Conservation (phyloP, 2,797 vertebrate genomes). For the Merluccius polli region DNA sequence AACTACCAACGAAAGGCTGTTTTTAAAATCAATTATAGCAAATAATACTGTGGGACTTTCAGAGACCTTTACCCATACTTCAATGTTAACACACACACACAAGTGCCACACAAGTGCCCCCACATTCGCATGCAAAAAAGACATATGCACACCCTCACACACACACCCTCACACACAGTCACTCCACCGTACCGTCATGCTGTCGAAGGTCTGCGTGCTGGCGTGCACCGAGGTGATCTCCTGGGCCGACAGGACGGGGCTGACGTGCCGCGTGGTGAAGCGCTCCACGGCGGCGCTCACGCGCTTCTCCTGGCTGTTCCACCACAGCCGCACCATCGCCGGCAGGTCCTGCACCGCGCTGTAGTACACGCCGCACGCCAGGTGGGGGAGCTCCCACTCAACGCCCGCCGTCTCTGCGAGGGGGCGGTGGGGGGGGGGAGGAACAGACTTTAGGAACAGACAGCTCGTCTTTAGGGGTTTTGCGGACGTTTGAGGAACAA, state of each 20-base stretch:
- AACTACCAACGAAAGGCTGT: neutral
- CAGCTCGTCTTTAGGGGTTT: neutral
- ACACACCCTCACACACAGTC: slow-evolving; percentile 19
- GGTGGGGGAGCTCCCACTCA: slow-evolving; percentile 84
- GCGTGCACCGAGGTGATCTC: slow-evolving; percentile 91
- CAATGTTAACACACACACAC: too few species aligned
- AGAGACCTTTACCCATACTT: neutral
- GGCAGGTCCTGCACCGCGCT: slow-evolving; percentile 91
- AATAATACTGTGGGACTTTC: neutral
- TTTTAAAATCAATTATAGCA: neutral
- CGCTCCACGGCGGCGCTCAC: slow-evolving; percentile 87
- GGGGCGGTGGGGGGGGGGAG: neutral
- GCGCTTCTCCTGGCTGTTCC: slow-evolving; percentile 96
- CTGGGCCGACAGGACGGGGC: slow-evolving; percentile 86
- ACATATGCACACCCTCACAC: too few species aligned
- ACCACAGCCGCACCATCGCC: slow-evolving; percentile 97
- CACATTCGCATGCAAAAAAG: too few species aligned
- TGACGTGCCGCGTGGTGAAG: slow-evolving; percentile 93
- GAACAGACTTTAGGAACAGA: neutral
- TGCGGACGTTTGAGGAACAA: neutral
- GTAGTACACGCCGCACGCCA: slow-evolving; percentile 93
- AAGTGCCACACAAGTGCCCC: neutral
- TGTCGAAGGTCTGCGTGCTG: slow-evolving; percentile 90
- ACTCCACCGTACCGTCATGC: slow-evolving; percentile 86
- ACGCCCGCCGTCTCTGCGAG: slow-evolving; percentile 69